phyloP scores from a whole-genome alignment of 2,797 vertebrate genomes.

The Brachyrhaphis roseni region DNA sequence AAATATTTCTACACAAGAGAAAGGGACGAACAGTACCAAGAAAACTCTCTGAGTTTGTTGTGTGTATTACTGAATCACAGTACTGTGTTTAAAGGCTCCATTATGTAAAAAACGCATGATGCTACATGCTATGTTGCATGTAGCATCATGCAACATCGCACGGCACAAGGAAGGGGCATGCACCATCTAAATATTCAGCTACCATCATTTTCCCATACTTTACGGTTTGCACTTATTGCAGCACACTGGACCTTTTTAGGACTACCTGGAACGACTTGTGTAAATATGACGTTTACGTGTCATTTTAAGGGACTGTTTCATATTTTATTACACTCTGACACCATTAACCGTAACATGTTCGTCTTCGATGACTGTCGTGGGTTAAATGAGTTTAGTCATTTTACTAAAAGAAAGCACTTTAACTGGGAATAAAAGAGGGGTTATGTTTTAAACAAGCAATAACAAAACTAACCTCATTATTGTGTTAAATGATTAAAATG shows the following conservation, averaged over 20 bases:
- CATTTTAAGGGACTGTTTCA: constrained; percentile 53
- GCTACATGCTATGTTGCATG: too few species aligned
- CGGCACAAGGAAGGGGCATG: background rate
- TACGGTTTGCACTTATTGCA: background rate
- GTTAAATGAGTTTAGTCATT: constrained; percentile 56
- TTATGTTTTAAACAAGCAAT: constrained; percentile 44
- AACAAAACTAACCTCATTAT: constrained; percentile 65
- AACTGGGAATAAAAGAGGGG: constrained; percentile 59
- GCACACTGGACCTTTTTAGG: constrained; percentile 20
- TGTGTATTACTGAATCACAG: constrained; percentile 37
- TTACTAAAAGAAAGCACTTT: constrained; percentile 85
- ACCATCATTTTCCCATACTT: background rate
- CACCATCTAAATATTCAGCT: background rate
- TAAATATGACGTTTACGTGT: constrained; percentile 31
- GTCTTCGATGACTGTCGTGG: constrained; percentile 37
- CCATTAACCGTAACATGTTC: constrained; percentile 33
- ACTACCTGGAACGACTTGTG: constrained; percentile 22
- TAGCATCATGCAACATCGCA: background rate
- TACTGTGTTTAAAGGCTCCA: constrained; percentile 33
- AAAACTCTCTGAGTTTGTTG: constrained; percentile 3
- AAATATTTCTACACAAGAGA: background rate
- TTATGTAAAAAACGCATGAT: too few species aligned
- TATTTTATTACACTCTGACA: constrained; percentile 53
- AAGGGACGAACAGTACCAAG: background rate
- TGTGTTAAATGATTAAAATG: constrained; percentile 37